Evolutionary conservation across 2,888 invertebrate species (phyloP), one percentile per base, ranked within the genome.

Genomic region (Nomada fucata): DNA sequence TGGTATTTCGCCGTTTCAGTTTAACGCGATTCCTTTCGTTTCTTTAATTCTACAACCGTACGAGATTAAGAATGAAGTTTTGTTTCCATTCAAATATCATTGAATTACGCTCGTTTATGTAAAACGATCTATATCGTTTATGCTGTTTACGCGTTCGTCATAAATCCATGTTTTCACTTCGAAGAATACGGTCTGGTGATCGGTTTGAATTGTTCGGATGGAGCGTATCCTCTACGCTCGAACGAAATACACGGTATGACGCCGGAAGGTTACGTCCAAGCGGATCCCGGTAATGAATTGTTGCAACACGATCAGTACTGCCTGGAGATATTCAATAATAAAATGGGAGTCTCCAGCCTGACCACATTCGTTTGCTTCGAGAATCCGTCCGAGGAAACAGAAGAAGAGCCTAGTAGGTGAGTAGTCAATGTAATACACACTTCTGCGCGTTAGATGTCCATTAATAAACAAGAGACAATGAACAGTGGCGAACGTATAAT

Each of bases 351-450:
- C 2, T 72, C 82, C 0, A 74, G 50, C 2, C 57, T 90, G 0
- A 76, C 86, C 61, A 86, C 92, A 0, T 91, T 92, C 68, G 71
- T 90, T 10, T 94, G 94, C 67, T 94, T 93, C 79, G 88, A 88
- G 0, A 76, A 77, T 13, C 68, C 85, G 9, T 18, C 23, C 11
- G n/a, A n/a, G 1, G 60, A 65, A 20, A 0, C 23, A 18, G 26
- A 26, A 5, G 5, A 18, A 26, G 13, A 50, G 5, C 5, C 7
- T 59, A 18, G 15, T 29, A 59, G 47, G 47, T 47, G 3, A 10
- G 47, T 13, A 13, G 47, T 15, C 10, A 47, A 47, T 47, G 1
- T 36, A 36, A 36, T 36, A 7, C 36, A 36, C 7, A 47, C 47
- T 47, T 47, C 47, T 47, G 10, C 29, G 5, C 29, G 29, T 29